Conservation (phyloP, 2,888 invertebrate species). For the Nipponacmea schrenckii region DNA sequence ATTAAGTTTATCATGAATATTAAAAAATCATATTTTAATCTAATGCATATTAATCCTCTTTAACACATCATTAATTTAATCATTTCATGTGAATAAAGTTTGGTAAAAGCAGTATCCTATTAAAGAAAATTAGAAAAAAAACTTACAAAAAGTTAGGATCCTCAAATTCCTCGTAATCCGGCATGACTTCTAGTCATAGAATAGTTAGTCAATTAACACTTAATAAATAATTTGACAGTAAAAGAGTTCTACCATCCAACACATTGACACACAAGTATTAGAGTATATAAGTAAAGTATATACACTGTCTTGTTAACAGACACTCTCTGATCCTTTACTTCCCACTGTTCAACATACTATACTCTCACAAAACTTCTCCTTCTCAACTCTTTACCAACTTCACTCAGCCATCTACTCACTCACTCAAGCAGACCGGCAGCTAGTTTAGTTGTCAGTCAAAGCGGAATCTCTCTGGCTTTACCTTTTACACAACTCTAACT, state of each 20-base stretch:
- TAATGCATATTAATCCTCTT: too few species aligned
- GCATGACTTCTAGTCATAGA: slow-evolving; percentile 1
- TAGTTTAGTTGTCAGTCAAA: neutral
- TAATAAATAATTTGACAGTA: neutral
- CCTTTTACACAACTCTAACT: too few species aligned
- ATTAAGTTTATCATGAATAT: too few species aligned
- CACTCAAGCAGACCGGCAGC: neutral
- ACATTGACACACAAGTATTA: neutral
- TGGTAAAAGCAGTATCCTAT: too few species aligned
- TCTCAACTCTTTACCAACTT: neutral
- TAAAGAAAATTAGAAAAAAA: neutral
- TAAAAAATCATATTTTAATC: too few species aligned
- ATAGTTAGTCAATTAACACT: neutral
- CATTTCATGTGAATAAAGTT: too few species aligned
- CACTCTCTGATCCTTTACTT: neutral
- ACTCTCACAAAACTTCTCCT: neutral
- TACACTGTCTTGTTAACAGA: neutral
- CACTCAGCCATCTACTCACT: slow-evolving; percentile 3
- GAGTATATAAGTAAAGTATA: slow-evolving; percentile 2
- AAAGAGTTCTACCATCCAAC: neutral
- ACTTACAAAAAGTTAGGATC: slow-evolving; percentile 5
- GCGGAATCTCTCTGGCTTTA: too few species aligned
- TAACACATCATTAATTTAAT: too few species aligned
- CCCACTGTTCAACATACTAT: neutral
- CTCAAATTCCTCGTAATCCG: slow-evolving; percentile 9